Evolutionary conservation across 1,140 invertebrate species (phyloP), one percentile per base, ranked within the genome.

Genomic region (Sminthurides bifidus): DNA sequence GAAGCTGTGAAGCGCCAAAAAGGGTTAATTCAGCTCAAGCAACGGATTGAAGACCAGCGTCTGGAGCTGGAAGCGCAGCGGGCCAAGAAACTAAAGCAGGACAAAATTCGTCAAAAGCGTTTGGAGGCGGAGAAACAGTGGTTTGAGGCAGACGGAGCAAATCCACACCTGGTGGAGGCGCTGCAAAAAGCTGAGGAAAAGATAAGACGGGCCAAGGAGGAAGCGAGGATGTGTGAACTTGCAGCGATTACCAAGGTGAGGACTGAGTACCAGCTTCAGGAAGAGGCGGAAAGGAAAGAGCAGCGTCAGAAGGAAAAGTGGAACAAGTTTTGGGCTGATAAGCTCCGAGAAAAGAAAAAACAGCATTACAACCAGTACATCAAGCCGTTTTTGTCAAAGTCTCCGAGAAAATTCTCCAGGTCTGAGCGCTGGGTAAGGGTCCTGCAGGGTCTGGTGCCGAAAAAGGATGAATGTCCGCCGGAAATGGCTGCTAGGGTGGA

Each of bases 291-390:
- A 23, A 3, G 19, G 2, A 49, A 21, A 6, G 30, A 23, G 10
- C 19, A 33, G 3, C 3, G 19, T 8, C 27, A 21, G 4, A 6
- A 21, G 17, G 6, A 21, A 4, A 31, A 49, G 17, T 49, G 46
- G 46, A 31, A 49, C 8, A 33, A 33, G 24, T 49, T 33, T 49
- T 41, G 38, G 38, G n/a, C 4, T 6, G 6, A 15, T 17, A 41
- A 41, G 23, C 23, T n/a, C 6, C 5, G 23, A 17, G n/a, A 10
- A 8, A 48, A 48, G 44, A 26, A 21, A 21, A 24, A 27, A 27
- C 21, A 48, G 44, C 12, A 48, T 19, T 48, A 48, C 24, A 10
- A 48, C 21, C 19, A 48, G 30, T 26, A 27, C 44, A 48, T 48
- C 10, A 5, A 6, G 6, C 44, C 44, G 6, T 48, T 14, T 19